Conservation (phyloP, 2,888 invertebrate genomes). For the Hirtodrosophila duncani region DNA sequence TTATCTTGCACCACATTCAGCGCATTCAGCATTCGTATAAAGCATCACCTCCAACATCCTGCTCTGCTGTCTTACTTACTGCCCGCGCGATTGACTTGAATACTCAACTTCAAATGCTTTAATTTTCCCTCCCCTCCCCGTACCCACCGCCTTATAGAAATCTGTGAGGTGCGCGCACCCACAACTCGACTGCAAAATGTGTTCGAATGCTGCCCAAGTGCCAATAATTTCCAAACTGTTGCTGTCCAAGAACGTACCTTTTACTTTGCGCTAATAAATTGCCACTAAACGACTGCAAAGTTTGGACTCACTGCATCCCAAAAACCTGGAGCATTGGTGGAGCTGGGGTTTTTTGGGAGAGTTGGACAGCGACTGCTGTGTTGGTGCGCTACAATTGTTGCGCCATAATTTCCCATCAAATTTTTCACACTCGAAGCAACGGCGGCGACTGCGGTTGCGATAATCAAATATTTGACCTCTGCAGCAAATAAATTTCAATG, state of each 20-base stretch:
- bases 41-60: no score
- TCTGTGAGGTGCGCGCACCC: no score
- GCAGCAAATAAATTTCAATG: slow-evolving; percentile 74
- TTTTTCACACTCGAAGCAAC: slow-evolving; percentile 62
- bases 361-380: neutral
- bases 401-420: slow-evolving; percentile 72
- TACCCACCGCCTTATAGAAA: no score
- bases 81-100: slow-evolving; percentile 13
- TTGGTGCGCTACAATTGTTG: slow-evolving; percentile 61
- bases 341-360: neutral
- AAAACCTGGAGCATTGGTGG: neutral
- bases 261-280: slow-evolving; percentile 70
- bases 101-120: slow-evolving; percentile 23
- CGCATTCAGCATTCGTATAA: no score
- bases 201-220: slow-evolving; percentile 49
- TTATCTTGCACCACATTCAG: no score
- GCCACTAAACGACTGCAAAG: slow-evolving; percentile 60
- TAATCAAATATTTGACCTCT: slow-evolving; percentile 76
- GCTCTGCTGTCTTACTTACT: slow-evolving; percentile 29
- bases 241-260: slow-evolving; percentile 60
- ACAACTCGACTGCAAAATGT: no score
- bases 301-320: neutral
- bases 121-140: no score
- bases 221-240: slow-evolving; percentile 58
- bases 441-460: slow-evolving; percentile 54